Evolutionary conservation across 1,140 invertebrate species (phyloP), one percentile per base, ranked within the genome.

Genomic region (Drosophila tristis): DNA sequence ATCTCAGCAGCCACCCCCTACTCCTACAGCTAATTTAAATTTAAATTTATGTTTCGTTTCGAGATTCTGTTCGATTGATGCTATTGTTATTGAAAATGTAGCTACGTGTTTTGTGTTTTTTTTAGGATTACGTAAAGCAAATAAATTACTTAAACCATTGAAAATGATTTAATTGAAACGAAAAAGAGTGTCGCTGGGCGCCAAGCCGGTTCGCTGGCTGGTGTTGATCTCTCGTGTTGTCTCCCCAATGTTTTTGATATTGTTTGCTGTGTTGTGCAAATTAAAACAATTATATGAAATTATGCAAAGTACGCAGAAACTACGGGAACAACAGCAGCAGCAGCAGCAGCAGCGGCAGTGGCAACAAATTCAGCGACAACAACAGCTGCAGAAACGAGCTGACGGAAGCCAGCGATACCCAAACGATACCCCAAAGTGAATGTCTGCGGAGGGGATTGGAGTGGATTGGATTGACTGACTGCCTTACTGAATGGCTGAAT

Each of bases 251-350:
- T 67, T 70, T 23, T 80, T 80, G 66, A 78, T 86, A 74, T 78
- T 78, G 82, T 82, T 87, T 76, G 75, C 79, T 49, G 29, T 42
- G 75, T 82, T 89, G 75, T 87, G 84, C 71, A 86, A 87, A 87
- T 76, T 76, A 70, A 89, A 87, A 79, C 84, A 84, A 87, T 87
- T 87, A 87, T 73, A 58, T 76, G 72, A 71, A 87, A 87, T 87
- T 87, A 89, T 87, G 84, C 84, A 87, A 87, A 87, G 64, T 79
- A 79, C 82, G 78, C 82, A 89, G 71, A 77, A 78, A 65, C 75
- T 64, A 65, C 74, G 56, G 60, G 55, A 70, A 77, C 45, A 76
- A 51, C 57, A 67, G 47, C 64, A 51, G 16, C 68, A 47, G 47
- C 59, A 66, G 31, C 67, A 61, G 42, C 79, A 50, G 15, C 47